phyloP scores from a whole-genome alignment of 2,113 vertebrate genomes.

The Oreochromis tanganicae region DNA sequence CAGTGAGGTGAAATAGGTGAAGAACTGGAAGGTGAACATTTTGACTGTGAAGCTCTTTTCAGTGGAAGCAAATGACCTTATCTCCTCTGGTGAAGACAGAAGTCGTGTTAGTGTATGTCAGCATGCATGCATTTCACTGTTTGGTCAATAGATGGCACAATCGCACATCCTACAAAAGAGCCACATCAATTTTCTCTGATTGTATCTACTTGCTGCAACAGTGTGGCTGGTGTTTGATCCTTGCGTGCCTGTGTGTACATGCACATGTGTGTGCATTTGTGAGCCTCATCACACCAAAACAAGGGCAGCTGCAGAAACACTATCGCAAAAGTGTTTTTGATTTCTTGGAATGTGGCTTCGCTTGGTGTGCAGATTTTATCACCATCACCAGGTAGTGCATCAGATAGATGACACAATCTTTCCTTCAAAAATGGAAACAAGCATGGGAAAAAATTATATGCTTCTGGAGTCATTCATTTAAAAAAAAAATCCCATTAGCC shows the following conservation, averaged over 20 bases:
- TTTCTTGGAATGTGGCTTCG: not conserved
- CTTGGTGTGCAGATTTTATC: not conserved
- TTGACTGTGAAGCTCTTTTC: conserved; percentile 87
- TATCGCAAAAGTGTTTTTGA: not conserved
- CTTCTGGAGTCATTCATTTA: not conserved
- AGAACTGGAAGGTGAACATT: conserved; percentile 95
- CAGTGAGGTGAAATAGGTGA: conserved; percentile 89
- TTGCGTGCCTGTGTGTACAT: not conserved
- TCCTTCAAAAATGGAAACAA: not conserved
- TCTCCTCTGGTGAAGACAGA: conserved; percentile 77
- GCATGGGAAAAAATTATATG: not conserved
- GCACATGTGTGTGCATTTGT: not conserved
- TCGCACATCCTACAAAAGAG: not conserved
- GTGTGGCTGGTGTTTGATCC: rapidly evolving
- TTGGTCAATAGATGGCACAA: not conserved
- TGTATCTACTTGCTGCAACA: not conserved
- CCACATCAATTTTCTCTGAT: not conserved
- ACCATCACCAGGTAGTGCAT: not conserved
- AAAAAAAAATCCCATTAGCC: not conserved
- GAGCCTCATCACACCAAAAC: not conserved
- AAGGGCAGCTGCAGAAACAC: not conserved
- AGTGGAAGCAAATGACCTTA: conserved; percentile 75
- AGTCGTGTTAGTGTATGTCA: not conserved
- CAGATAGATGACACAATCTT: not conserved
- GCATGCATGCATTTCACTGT: not conserved